Evolutionary conservation across 2,888 invertebrate species (phyloP).

Genomic region (Crepidodera aurea): DNA sequence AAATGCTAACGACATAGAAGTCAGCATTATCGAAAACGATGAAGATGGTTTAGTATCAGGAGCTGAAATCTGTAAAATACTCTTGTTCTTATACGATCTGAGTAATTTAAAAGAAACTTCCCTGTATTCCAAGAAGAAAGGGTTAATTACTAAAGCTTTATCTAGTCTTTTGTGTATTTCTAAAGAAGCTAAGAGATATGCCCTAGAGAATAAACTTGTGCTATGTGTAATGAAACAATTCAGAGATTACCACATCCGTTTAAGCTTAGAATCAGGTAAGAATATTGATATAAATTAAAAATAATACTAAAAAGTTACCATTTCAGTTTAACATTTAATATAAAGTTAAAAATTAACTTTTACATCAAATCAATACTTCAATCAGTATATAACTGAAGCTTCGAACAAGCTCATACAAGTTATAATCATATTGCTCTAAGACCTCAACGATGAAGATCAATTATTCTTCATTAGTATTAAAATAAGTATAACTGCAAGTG

Average conservation of each 20-base stretch:
- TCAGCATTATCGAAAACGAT: slow-evolving; percentile 39
- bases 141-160: slow-evolving; percentile 58
- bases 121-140: slow-evolving; percentile 55
- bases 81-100: slow-evolving; percentile 62
- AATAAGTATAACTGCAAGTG: too few relatives aligned
- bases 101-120: slow-evolving; percentile 55
- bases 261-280: slow-evolving; percentile 61
- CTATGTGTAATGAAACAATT: slow-evolving; percentile 57
- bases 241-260: slow-evolving; percentile 61
- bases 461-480: too few relatives aligned
- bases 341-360: too few relatives aligned
- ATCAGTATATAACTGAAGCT: too few relatives aligned
- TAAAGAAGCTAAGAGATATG: slow-evolving; percentile 61
- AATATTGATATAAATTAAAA: background rate
- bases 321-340: background rate
- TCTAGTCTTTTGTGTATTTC: slow-evolving; percentile 63
- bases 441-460: too few relatives aligned
- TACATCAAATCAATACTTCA: too few relatives aligned
- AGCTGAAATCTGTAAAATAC: slow-evolving; percentile 61
- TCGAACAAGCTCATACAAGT: too few relatives aligned
- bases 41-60: slow-evolving; percentile 53
- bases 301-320: background rate
- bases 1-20: slow-evolving; percentile 33
- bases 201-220: slow-evolving; percentile 59
- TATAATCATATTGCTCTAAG: too few relatives aligned